These are phyloP conservation scores for Pollachius pollachius DNA, from an alignment of 2,113 vertebrate species.

Conservation along the genomic window DNA sequence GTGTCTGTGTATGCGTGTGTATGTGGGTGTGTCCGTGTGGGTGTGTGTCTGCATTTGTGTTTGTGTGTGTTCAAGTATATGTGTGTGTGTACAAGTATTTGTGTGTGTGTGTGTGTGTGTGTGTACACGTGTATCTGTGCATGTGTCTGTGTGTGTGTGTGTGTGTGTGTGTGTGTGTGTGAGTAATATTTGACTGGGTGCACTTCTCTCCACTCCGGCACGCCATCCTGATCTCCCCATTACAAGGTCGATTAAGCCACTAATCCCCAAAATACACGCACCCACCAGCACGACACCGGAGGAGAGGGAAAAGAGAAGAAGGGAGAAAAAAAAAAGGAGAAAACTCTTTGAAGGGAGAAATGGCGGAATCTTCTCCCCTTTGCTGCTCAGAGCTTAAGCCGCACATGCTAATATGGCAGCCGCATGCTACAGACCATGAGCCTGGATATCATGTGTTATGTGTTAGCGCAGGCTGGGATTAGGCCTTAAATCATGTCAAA, in stretches of 20 bases:
- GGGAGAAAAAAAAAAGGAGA: slow-evolving; percentile 1
- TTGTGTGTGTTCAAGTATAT: slow-evolving; percentile 38
- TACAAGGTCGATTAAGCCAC: slow-evolving; percentile 83
- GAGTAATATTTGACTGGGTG: slow-evolving; percentile 44
- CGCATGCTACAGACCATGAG: slow-evolving; percentile 62
- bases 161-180: slow-evolving; percentile 40
- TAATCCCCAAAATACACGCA: slow-evolving; percentile 81
- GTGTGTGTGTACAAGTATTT: slow-evolving; percentile 50
- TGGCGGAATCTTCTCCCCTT: slow-evolving; percentile 58
- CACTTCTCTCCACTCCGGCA: slow-evolving; percentile 71
- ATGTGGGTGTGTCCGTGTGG: slow-evolving; percentile 35
- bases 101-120: no score
- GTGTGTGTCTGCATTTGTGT: slow-evolving; percentile 40
- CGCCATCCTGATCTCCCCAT: slow-evolving; percentile 79
- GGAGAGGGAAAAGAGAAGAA: slow-evolving; percentile 32
- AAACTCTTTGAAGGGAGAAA: slow-evolving; percentile 54
- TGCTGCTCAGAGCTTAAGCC: slow-evolving; percentile 69
- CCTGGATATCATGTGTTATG: slow-evolving; percentile 64
- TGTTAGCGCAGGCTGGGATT: slow-evolving; percentile 68
- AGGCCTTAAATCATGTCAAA: slow-evolving; percentile 65
- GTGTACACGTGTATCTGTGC: slow-evolving; percentile 10
- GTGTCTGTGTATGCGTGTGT: background rate
- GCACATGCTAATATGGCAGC: slow-evolving; percentile 51
- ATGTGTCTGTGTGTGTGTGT: slow-evolving; percentile 45
- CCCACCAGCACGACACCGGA: slow-evolving; percentile 69